Conservation (phyloP, 37 sponge, comb jelly and placozoan genomes). For the Aplysina aerophoba region DNA sequence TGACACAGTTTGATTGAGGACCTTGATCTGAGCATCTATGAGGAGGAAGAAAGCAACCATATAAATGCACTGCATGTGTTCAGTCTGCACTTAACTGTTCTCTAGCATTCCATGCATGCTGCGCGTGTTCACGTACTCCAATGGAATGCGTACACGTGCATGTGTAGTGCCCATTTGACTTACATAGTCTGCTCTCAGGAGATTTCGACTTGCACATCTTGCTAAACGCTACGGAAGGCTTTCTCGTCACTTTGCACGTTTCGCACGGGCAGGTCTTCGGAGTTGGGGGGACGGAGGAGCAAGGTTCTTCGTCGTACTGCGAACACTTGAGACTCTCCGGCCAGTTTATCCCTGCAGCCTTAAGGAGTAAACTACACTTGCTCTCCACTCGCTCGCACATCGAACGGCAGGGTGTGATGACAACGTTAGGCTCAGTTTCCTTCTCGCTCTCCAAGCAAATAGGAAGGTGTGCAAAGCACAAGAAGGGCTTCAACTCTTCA, state of each 20-base stretch:
- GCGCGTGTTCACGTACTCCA: too few species aligned
- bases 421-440: background rate
- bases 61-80: too few species aligned
- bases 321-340: constrained; percentile 3
- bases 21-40: background rate
- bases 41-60: background rate
- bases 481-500: background rate
- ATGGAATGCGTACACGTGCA: too few species aligned
- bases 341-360: background rate
- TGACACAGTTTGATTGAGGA: background rate
- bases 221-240: background rate
- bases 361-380: background rate
- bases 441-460: background rate
- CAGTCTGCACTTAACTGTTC: too few species aligned
- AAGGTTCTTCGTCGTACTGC: background rate
- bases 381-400: background rate
- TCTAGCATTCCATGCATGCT: too few species aligned
- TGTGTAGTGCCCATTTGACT: background rate
- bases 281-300: background rate
- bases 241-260: background rate
- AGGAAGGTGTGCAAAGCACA: constrained; percentile 22
- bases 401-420: background rate
- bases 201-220: background rate
- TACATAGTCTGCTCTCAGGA: background rate
- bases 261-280: constrained; percentile 10